A percentile compares a stretch with the other conserved stretches of the same genome.
phyloP scores from a whole-genome alignment of 2,113 vertebrate species.

The Cacatua alba region DNA sequence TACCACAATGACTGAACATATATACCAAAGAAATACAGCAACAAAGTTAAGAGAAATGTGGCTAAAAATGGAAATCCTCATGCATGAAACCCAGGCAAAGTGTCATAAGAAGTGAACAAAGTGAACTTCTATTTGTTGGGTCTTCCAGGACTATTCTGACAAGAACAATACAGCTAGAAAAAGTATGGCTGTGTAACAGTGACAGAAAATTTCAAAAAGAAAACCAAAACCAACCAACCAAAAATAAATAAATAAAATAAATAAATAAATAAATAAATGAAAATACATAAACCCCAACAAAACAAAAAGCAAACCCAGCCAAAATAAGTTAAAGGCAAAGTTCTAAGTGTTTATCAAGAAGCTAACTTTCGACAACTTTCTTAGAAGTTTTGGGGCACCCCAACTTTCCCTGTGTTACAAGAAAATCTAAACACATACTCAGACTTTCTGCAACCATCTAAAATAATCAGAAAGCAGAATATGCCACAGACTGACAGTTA shows the following conservation, averaged over 20 bases:
- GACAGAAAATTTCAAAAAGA: neutral
- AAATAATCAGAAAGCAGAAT: neutral
- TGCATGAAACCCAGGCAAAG: neutral
- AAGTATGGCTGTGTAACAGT: neutral
- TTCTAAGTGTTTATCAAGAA: neutral
- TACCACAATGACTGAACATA: neutral
- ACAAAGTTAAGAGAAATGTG: neutral
- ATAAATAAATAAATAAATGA: neutral
- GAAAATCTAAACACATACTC: neutral
- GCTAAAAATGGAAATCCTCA: neutral
- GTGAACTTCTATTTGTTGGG: neutral
- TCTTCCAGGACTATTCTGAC: neutral
- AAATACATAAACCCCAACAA: neutral
- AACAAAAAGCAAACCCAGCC: neutral
- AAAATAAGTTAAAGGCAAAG: neutral
- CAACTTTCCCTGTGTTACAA: neutral
- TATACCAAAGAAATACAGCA: neutral
- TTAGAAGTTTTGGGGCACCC: neutral
- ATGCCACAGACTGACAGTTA: neutral
- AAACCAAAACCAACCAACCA: neutral
- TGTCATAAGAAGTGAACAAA: neutral
- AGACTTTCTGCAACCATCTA: neutral
- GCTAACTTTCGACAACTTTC: neutral
- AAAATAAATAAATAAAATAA: neutral
- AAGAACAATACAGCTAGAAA: neutral